Evolutionary conservation across 2,113 vertebrate species (phyloP), one percentile per base, ranked within the genome.

Genomic region (Gopherus flavomarginatus): DNA sequence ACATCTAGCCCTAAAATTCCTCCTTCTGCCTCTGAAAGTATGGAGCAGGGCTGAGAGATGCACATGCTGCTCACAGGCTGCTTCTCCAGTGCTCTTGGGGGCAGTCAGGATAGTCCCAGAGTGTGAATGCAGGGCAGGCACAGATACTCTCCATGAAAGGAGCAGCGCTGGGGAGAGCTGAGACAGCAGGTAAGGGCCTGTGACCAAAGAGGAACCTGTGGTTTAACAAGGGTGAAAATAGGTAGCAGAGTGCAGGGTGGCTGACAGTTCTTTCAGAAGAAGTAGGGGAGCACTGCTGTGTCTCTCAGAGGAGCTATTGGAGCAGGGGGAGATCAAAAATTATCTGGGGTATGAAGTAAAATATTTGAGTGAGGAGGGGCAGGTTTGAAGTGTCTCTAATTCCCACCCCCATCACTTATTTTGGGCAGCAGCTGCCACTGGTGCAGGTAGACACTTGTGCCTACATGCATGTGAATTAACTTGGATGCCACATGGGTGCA

Each of bases 401-500:
- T 75, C 72, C 38, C 72, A 75, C 10, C 22, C 38, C 22, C 22
- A 42, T 75, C 38, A 11, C 22, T 24, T 42, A 24, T 75, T 75
- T 38, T 21, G 72, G 72, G n/a, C n/a, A 75, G n/a, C 38, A 24
- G 35, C 11, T 42, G 19, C 10, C 53, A 77, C 59, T 54, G 49
- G 5, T 49, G 35, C n/a, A 22, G 12, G 59, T 38, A 12, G 53
- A 81, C 84, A 22, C 1, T 0, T 27, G 10, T 79, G 42, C 17
- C 77, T 85, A 14, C 11, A 44, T 44, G 72, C 10, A 42, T 5
- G 47, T 56, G 47, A 54, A 77, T 90, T 81, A 56, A 81, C 77
- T 16, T 29, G 24, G 24, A 24, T 56, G 69, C 0, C 1, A 42
- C 24, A 13, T 0, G 0, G 19, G 12, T 52, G 27, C 16, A 29